Base-by-base conservation (phyloP, 2,113 vertebrate genomes). In the Sturnus vulgaris region DNA sequence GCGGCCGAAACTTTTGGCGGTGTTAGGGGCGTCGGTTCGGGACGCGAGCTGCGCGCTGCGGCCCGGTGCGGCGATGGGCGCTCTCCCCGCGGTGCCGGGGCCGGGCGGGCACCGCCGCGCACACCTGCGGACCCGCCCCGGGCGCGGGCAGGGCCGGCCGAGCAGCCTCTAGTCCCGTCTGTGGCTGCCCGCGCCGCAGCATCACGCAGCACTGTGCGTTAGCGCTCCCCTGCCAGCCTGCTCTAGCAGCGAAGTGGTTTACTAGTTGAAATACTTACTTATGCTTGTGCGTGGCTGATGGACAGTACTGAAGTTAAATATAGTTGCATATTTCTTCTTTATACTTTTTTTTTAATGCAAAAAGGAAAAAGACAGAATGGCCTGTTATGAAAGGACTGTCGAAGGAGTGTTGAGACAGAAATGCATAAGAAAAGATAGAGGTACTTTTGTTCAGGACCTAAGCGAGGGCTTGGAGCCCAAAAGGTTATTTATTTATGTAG, bases 141-240 rank as follows among this genome's bases (percentile, higher is more conserved):
- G 57, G 12, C 22, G 19, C 15, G 39, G 86, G 27, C 42, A 21
- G 11, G 24, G 40, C 14, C 22, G 19, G 16, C 12, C 7, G 6
- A 10, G 30, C 79, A 0, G 27, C n/a, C 11, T 25, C 30, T 2
- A 0, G 7, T 3, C 10, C 40, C 12, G 7, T 5, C 39, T 3
- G 46, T 9, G 42, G 3, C 27, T 12, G 60, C 4, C 53, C 59
- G 3, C 59, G 2, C 25, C 20, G 88, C 78, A 27, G 64, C 69
- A 17, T 5, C 59, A 1, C 39, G 37, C 60, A 14, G 31, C 6
- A 2, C 28, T 28, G 11, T 3, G 87, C 53, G 1, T 7, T 21
- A 47, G 5, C 37, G 19, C 63, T 6, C n/a, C 16, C 20, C 30
- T 7, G 42, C 47, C 19, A 24, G 71, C 59, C 47, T 18, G 16